Base-by-base conservation (phyloP, 2,113 vertebrate species). In the Donacobius atricapilla region DNA sequence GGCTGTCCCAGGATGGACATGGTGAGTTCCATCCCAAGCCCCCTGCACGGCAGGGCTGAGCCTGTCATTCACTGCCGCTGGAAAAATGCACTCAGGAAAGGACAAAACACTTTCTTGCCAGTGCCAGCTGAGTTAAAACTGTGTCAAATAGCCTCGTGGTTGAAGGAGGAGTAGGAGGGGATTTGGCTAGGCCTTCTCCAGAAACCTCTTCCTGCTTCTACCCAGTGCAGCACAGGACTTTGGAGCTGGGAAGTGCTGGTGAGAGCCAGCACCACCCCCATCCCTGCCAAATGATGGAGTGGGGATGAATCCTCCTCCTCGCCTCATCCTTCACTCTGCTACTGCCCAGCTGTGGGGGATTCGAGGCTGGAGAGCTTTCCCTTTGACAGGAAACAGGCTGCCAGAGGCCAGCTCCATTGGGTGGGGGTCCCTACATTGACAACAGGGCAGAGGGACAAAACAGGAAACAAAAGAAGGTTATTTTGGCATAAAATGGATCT, bases 221-320 rank as follows among this genome's bases (percentile, higher is more conserved):
- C 51, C 35, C 42, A 27, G 35, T 6, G 40, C 45, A 25, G 37
- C 0, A 2, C 39, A 51, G 81, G 17, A 25, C 25, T 9, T 0
- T 9, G 19, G 42, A 50, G n/a, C 11, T 53, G 39, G 31, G 19
- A 42, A 65, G 18, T 5, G 23, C 13, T 42, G 57, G 13, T 14
- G 1, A 11, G 19, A 13, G 33, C 35, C 51, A 37, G 66, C 33
- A 39, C 9, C 63, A 37, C 13, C 35, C 37, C 44, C 24, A 23
- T 17, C 75, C 68, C 85, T 87, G 42, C 65, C 56, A 90, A 69
- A 61, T 5, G n/a, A 27, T 24, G 42, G 51, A 13, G 11, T 33
- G 33, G 33, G 75, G 35, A 33, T 15, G 13, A 54, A 51, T 45
- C 28, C 35, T 87, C 48, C 66, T 72, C 8, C 6, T 23, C 13